Conservation (phyloP, 2,888 invertebrate species). For the Apotomis capreana region DNA sequence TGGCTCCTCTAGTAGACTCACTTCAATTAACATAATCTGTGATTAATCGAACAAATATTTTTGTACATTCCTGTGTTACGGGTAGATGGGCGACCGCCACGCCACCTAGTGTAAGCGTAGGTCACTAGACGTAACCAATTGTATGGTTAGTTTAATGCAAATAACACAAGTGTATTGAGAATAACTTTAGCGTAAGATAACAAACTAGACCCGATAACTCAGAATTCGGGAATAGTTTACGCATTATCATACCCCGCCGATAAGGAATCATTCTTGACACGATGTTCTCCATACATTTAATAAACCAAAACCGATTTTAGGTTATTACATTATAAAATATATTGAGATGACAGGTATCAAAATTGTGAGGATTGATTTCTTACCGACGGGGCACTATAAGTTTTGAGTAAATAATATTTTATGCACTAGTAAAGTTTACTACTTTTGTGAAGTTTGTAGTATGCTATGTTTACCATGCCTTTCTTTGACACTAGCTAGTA, state of each 20-base stretch:
- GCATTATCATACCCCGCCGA: too few species aligned
- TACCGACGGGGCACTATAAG: too few species aligned
- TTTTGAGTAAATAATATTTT: not conserved
- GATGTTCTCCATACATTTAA: too few species aligned
- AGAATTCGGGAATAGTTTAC: too few species aligned
- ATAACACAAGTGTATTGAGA: slow-evolving; percentile 15
- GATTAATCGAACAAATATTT: slow-evolving; percentile 75
- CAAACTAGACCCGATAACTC: not conserved
- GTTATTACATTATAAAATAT: too few species aligned
- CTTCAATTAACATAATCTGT: slow-evolving; percentile 64
- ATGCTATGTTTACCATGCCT: not conserved
- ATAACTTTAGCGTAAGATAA: not conserved
- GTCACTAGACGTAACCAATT: slow-evolving; percentile 9
- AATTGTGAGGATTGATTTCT: too few species aligned
- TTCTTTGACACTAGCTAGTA: not conserved
- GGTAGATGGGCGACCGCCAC: slow-evolving; percentile 56
- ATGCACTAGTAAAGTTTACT: slow-evolving; percentile 12
- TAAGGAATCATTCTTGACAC: too few species aligned
- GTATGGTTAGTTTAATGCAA: slow-evolving; percentile 7
- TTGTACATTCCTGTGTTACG: slow-evolving; percentile 81
- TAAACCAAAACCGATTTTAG: too few species aligned
- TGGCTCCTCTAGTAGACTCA: slow-evolving; percentile 25
- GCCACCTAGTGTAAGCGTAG: slow-evolving; percentile 28
- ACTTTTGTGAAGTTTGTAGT: not conserved
- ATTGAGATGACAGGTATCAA: too few species aligned